These are phyloP conservation scores for Tetrao urogallus DNA, from an alignment of 2,113 vertebrate species.

Conservation along the genomic window DNA sequence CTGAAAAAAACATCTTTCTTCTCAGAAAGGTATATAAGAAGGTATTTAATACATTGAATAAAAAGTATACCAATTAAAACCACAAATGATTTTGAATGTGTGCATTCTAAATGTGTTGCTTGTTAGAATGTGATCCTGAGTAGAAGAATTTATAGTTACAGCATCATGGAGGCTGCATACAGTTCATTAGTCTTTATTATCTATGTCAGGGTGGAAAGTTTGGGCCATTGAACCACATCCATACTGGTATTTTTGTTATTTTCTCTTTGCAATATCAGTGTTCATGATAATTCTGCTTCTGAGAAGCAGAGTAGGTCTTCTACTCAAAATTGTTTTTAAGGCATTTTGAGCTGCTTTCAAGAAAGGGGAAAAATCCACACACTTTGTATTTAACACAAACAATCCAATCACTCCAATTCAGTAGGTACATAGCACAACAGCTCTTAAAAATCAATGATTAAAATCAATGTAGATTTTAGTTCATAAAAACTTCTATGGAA, in stretches of 20 bases:
- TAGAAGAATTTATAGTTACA: background rate
- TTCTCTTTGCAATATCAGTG: accelerated
- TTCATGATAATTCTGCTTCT: background rate
- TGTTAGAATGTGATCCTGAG: background rate
- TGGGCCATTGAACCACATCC: background rate
- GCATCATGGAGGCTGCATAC: background rate
- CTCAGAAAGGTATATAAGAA: background rate
- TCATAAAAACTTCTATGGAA: background rate
- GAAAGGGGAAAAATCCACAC: background rate
- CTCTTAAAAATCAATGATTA: background rate
- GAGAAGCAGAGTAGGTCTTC: accelerated
- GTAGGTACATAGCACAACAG: background rate
- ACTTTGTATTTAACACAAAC: background rate
- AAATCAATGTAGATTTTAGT: background rate
- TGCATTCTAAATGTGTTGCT: background rate
- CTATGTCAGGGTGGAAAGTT: background rate
- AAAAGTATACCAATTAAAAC: background rate
- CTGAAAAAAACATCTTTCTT: conserved; percentile 6
- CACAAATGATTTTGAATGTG: background rate
- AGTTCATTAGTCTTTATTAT: background rate
- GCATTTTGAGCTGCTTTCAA: background rate
- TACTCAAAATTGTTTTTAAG: background rate
- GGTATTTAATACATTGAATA: background rate
- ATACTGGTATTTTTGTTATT: background rate
- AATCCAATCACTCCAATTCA: background rate